Evolutionary conservation across 2,888 invertebrate genomes (phyloP).

Genomic region (Latrodectus hesperus): DNA sequence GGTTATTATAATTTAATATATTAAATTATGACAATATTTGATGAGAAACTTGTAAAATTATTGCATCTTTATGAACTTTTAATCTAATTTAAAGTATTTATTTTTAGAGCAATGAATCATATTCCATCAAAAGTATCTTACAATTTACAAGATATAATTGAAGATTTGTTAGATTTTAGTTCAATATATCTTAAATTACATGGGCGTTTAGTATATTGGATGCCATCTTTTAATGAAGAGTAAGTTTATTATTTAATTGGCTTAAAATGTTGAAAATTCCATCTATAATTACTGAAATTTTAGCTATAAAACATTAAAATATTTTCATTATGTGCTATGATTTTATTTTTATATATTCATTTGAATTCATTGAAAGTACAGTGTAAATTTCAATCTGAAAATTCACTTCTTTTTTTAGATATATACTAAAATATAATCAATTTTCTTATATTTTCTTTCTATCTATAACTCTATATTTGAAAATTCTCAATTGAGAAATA

Average conservation of each 20-base stretch:
- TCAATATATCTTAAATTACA: slow-evolving; percentile 84
- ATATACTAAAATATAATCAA: too few relatives aligned
- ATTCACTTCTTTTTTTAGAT: too few relatives aligned
- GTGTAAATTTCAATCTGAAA: too few relatives aligned
- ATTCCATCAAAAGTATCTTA: slow-evolving; percentile 84
- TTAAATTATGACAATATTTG: background rate
- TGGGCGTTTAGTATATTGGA: slow-evolving; percentile 94
- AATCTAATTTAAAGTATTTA: background rate
- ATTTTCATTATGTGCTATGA: too few relatives aligned
- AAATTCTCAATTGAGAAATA: too few relatives aligned
- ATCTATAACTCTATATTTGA: too few relatives aligned
- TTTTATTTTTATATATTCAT: too few relatives aligned
- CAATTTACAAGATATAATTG: slow-evolving; percentile 85
- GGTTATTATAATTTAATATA: background rate
- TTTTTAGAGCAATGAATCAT: slow-evolving; percentile 73
- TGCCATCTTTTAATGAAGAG: slow-evolving; percentile 88
- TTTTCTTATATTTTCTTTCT: too few relatives aligned
- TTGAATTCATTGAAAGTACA: too few relatives aligned
- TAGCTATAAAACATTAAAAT: too few relatives aligned
- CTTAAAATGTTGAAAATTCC: too few relatives aligned
- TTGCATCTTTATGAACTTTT: background rate
- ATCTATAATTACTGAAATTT: too few relatives aligned
- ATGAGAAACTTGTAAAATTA: background rate
- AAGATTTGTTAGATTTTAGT: slow-evolving; percentile 89
- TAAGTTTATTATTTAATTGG: slow-evolving; percentile 69